Evolutionary conservation across 2,797 vertebrate species (phyloP), one percentile per base, ranked within the genome.

Genomic region (Chaetodon trifasciatus): DNA sequence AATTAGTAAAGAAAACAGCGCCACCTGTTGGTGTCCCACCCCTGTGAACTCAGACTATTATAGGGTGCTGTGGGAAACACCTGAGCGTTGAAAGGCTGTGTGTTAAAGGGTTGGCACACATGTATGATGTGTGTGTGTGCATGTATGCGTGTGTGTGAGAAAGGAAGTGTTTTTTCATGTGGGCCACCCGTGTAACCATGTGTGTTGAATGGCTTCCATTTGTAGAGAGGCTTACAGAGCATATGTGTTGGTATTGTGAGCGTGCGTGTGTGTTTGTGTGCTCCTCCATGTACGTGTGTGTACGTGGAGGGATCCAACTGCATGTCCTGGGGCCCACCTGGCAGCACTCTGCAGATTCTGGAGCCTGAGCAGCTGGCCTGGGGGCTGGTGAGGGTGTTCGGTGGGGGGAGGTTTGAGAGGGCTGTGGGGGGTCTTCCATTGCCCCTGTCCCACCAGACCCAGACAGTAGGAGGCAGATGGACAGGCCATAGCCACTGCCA

Each of bases 381-480:
- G 91, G 88, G 91, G 87, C 83, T 85, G 83, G 78, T 77, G 86
- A 67, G 86, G 83, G 86, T 90, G 83, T 79, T 86, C 37, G 3
- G 58, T 50, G 65, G 49, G 76, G 62, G 66, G 69, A 58, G 74
- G 68, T 88, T 77, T 85, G 52, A 83, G 72, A 76, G 57, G 78
- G 81, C 72, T 49, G 49, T n/a, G 60, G 69, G 82, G 89, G 80
- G 83, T 89, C 89, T 87, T 91, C 87, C 61, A 88, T 87, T 88
- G 91, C 90, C 89, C 69, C 78, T 82, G 83, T 93, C 92, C 90
- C 93, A 90, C 86, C 84, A 90, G 93, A 90, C 85, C 79, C 83
- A 89, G 89, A 90, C 92, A 92, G 89, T 88, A 80, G 92, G 91
- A 94, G 93, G 93, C 94, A 96, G 95, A 96, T 95, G 95, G 95